phyloP scores from a whole-genome alignment of 1,140 invertebrate species.

The Cryptotermes secundus region DNA sequence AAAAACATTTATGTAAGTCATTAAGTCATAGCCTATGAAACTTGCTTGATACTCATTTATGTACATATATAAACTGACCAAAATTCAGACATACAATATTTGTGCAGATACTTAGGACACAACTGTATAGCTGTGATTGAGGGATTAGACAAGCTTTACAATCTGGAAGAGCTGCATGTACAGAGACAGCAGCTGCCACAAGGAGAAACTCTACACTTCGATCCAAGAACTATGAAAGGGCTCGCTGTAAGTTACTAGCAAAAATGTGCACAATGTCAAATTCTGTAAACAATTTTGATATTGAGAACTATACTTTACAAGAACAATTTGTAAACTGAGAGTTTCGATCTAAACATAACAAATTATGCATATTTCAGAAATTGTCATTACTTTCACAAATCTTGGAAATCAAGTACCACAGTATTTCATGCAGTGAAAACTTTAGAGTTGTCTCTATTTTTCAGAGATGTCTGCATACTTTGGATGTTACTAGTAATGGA shows the following conservation, averaged over 20 bases:
- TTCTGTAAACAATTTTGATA: too few relatives aligned
- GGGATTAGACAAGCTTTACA: slow-evolving; percentile 59
- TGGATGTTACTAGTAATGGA: slow-evolving; percentile 56
- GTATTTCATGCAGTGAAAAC: too few relatives aligned
- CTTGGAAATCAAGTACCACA: too few relatives aligned
- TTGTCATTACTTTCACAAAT: too few relatives aligned
- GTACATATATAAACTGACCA: neutral
- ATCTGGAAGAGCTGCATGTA: slow-evolving; percentile 64
- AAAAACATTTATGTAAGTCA: neutral
- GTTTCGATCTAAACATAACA: too few relatives aligned
- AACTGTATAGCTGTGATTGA: slow-evolving; percentile 68
- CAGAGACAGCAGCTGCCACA: slow-evolving; percentile 60
- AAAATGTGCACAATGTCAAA: too few relatives aligned
- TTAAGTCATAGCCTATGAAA: neutral
- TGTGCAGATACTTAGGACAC: slow-evolving; percentile 60
- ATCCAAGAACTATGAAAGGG: slow-evolving; percentile 57
- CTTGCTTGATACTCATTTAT: neutral
- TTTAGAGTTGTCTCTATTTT: slow-evolving; percentile 26
- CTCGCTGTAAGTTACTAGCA: slow-evolving; percentile 55
- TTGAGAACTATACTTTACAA: too few relatives aligned
- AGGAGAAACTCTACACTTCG: slow-evolving; percentile 63
- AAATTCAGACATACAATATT: neutral
- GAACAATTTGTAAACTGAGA: too few relatives aligned
- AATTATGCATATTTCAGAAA: too few relatives aligned
- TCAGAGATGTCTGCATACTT: slow-evolving; percentile 48